These are phyloP conservation scores for Enteromius fasciolatus DNA, from an alignment of 2,797 vertebrate species.

Conservation along the genomic window DNA sequence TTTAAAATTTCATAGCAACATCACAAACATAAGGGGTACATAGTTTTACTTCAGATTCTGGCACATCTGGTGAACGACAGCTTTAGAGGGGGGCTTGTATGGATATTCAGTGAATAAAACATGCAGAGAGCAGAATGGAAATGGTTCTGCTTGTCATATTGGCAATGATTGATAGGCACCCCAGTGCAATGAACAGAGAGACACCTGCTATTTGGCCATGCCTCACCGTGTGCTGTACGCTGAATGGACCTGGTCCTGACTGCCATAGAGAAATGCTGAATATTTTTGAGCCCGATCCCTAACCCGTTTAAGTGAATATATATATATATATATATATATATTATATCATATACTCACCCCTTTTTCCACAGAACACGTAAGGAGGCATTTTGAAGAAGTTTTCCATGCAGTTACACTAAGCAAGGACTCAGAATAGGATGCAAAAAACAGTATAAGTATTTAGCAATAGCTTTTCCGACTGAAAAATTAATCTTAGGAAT, in stretches of 20 bases:
- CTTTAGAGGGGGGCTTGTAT: conserved; percentile 39
- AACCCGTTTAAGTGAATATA: not conserved
- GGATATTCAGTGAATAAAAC: conserved; percentile 54
- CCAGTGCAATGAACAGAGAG: conserved; percentile 52
- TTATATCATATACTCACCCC: not conserved
- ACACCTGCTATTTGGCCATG: conserved; percentile 47
- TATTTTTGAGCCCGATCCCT: not conserved
- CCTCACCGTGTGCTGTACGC: conserved; percentile 32
- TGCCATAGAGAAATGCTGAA: conserved; percentile 1
- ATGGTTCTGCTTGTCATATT: conserved; percentile 58
- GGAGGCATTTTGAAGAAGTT: not conserved
- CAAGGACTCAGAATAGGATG: not conserved
- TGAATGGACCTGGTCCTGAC: conserved; percentile 36
- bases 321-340: not conserved
- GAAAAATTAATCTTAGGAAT: not conserved
- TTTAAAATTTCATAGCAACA: conserved; percentile 24
- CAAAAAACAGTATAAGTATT: not conserved
- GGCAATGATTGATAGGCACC: conserved; percentile 53
- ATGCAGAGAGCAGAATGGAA: conserved; percentile 49
- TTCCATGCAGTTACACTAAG: too few relatives aligned
- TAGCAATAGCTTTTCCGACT: not conserved
- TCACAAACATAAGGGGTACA: conserved; percentile 15
- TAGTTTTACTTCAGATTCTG: conserved; percentile 33
- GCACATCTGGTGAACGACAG: conserved; percentile 22
- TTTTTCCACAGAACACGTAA: not conserved